These are phyloP conservation scores for Sclerodermus sp. DNA, from an alignment of 2,888 invertebrate genomes.

Conservation along the genomic window DNA sequence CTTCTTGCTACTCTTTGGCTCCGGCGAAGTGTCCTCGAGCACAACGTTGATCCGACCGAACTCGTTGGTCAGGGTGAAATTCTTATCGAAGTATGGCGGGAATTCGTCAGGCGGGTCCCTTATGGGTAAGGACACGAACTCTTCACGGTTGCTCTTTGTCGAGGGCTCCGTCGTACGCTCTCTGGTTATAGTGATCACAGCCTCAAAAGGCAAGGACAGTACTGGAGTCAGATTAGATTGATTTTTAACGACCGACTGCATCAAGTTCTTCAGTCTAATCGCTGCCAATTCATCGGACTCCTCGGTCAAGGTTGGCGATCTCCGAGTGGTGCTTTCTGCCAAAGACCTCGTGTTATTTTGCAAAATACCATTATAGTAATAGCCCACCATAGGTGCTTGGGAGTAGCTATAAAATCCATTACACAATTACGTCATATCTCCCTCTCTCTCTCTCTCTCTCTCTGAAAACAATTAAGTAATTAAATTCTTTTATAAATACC, in stretches of 20 bases:
- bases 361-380: too few relatives aligned
- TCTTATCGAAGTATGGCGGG: constrained; percentile 40
- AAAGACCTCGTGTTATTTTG: too few relatives aligned
- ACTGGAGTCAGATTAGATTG: constrained; percentile 24
- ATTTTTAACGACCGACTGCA: not conserved
- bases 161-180: constrained; percentile 21
- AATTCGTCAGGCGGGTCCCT: constrained; percentile 38
- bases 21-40: constrained; percentile 20
- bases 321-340: too few relatives aligned
- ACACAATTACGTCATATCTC: too few relatives aligned
- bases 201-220: constrained; percentile 51
- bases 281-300: constrained; percentile 5
- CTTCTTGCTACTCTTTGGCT: not conserved
- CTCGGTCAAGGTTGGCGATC: constrained; percentile 3
- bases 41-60: constrained; percentile 27
- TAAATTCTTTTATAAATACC: too few relatives aligned
- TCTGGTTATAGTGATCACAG: constrained; percentile 47
- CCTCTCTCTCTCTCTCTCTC: too few relatives aligned
- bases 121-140: not conserved
- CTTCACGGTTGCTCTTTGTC: constrained; percentile 5
- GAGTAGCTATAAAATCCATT: too few relatives aligned
- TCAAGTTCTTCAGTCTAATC: constrained; percentile 15
- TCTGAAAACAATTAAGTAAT: too few relatives aligned
- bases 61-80: constrained; percentile 21
- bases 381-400: too few relatives aligned